These are phyloP conservation scores for Brevimyrus niger DNA, from an alignment of 2,113 vertebrate species.

Conservation along the genomic window DNA sequence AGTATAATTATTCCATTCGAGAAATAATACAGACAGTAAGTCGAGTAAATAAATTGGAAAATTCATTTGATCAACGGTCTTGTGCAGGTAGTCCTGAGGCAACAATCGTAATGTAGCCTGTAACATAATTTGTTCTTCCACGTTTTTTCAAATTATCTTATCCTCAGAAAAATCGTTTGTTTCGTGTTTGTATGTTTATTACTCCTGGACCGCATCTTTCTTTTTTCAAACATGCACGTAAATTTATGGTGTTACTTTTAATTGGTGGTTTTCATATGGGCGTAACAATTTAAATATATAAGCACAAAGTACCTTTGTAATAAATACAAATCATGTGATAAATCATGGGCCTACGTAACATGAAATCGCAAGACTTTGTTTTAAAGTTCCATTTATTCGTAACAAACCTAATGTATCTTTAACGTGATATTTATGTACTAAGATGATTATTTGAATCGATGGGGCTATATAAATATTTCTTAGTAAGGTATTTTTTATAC, in stretches of 20 bases:
- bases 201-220: background rate
- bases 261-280: conserved; percentile 2
- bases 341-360: conserved; percentile 10
- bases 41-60: background rate
- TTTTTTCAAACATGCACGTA: background rate
- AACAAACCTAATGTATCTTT: background rate
- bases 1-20: background rate
- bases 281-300: background rate
- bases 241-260: background rate
- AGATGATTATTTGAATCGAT: background rate
- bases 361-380: background rate
- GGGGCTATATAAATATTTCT: background rate
- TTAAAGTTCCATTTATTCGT: background rate
- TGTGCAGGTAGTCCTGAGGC: background rate
- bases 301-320: background rate
- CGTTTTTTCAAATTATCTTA: background rate
- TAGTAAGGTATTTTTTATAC: background rate
- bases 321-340: background rate
- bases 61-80: background rate
- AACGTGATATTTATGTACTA: background rate
- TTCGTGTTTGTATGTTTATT: background rate
- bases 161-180: background rate
- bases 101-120: background rate
- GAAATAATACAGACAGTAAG: background rate
- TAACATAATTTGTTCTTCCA: background rate